These are phyloP conservation scores for Mus caroli DNA, from an alignment of 2,797 vertebrate species.

Conservation along the genomic window DNA sequence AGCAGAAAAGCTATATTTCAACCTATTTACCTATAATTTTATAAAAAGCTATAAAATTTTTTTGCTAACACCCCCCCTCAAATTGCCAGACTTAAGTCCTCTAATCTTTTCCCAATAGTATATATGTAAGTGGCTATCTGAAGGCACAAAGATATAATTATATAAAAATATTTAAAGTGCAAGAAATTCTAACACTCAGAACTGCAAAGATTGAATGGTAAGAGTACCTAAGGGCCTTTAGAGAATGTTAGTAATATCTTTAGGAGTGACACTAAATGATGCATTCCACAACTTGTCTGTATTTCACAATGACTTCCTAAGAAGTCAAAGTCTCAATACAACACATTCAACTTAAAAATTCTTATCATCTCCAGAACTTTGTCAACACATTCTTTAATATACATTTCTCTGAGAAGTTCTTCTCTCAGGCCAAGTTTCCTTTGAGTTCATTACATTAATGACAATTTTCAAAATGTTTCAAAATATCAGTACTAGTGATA, in stretches of 20 bases:
- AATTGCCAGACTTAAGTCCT: background rate
- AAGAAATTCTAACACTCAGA: slow-evolving; percentile 49
- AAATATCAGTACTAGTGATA: background rate
- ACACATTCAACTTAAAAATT: slow-evolving; percentile 39
- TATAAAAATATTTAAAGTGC: background rate
- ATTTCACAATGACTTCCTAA: slow-evolving; percentile 51
- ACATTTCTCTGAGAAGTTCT: slow-evolving; percentile 21
- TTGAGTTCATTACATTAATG: background rate
- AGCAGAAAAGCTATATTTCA: slow-evolving; percentile 18
- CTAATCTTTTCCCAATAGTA: slow-evolving; percentile 10
- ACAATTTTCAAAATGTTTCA: background rate
- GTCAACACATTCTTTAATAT: slow-evolving; percentile 10
- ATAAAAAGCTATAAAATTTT: background rate
- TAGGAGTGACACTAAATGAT: slow-evolving; percentile 20
- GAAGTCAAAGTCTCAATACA: background rate
- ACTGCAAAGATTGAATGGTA: background rate
- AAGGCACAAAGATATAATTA: background rate
- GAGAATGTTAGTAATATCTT: slow-evolving; percentile 29
- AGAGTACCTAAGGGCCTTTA: slow-evolving; percentile 22
- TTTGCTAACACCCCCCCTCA: background rate
- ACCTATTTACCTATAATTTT: background rate
- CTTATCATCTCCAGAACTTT: slow-evolving; percentile 31
- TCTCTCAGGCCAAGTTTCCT: slow-evolving; percentile 23
- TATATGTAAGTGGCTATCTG: background rate
- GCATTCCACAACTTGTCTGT: slow-evolving; percentile 35